Evolutionary conservation across 2,888 invertebrate genomes (phyloP).

Genomic region (Ganaspis brasiliensis): DNA sequence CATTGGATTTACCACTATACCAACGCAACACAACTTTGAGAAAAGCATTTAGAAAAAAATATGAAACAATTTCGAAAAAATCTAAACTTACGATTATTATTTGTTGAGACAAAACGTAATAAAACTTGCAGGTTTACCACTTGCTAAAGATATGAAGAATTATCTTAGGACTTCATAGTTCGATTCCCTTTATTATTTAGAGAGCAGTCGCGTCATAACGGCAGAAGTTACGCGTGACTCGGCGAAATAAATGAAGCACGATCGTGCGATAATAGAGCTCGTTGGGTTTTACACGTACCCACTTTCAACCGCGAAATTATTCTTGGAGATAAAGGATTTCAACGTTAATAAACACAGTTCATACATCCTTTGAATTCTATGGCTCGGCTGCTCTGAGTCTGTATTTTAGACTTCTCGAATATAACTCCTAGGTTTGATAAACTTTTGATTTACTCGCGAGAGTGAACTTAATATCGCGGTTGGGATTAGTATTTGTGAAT

Average conservation of each 20-base stretch:
- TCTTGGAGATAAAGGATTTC: conserved; percentile 58
- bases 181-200: conserved; percentile 59
- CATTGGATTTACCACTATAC: neutral
- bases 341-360: conserved; percentile 47
- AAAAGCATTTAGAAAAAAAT: conserved; percentile 1
- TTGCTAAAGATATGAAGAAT: no score
- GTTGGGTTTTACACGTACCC: conserved; percentile 54
- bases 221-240: conserved; percentile 60
- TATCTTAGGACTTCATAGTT: conserved; percentile 4
- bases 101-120: no score
- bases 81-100: no score
- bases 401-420: conserved; percentile 17
- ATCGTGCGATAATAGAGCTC: conserved; percentile 56
- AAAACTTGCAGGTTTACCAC: neutral
- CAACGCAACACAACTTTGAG: neutral
- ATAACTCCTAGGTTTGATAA: conserved; percentile 25
- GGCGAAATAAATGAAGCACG: conserved; percentile 62
- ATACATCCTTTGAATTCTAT: conserved; percentile 31
- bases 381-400: neutral
- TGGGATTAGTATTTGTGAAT: conserved; percentile 27
- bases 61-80: no score
- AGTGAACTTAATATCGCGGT: neutral
- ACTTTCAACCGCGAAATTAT: conserved; percentile 55
- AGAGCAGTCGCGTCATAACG: conserved; percentile 61
- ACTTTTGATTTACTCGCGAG: conserved; percentile 4